Evolutionary conservation across 2,113 vertebrate genomes (phyloP), one percentile per base, ranked within the genome.

Genomic region (Irena cyanogastra): DNA sequence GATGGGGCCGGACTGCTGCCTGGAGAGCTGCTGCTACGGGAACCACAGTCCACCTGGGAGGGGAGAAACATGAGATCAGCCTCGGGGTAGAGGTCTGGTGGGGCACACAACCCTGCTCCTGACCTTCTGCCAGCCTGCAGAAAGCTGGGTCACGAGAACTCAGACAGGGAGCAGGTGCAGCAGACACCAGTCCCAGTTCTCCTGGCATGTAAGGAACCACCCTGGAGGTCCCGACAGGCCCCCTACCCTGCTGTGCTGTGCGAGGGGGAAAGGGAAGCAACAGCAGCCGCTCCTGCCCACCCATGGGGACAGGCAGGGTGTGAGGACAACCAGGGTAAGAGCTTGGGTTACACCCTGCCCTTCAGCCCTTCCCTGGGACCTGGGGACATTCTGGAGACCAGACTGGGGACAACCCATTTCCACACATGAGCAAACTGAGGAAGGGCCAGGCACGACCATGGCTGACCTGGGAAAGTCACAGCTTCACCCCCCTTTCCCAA

Each of bases 41-140:
- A 59, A 56, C 98, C 95, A 80, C 98, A 99, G 89, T 98, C 98
- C 93, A 98, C 98, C 99, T 99, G 97, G 2, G 10, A 63, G 11
- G 30, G 21, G 26, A 9, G 7, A 47, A 35, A 81, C 6, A 0
- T 0, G 1, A 23, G 0, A 2, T 96, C 77, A 95, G 72, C 61
- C 33, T 37, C 31, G 0, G 15, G 33, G 6, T 3, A 6, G 2
- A 20, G 56, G 26, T 5, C 41, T 8, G 8, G 3, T 18, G 20
- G 66, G 5, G 3, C 9, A 26, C 37, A 7, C 13, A 15, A 13
- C 21, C 53, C 53, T 4, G 24, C 10, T 18, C 37, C 31, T n/a
- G 35, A 37, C 33, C 56, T 42, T 13, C 23, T 22, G 16, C 15
- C 27, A 13, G 11, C 9, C 24, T 0, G 0, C 23, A 15, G 4